Percentiles rank a stretch among this genome's conserved stretches.
phyloP scores from a whole-genome alignment of 1,140 invertebrate species.

The Drosophila quadrilineata region DNA sequence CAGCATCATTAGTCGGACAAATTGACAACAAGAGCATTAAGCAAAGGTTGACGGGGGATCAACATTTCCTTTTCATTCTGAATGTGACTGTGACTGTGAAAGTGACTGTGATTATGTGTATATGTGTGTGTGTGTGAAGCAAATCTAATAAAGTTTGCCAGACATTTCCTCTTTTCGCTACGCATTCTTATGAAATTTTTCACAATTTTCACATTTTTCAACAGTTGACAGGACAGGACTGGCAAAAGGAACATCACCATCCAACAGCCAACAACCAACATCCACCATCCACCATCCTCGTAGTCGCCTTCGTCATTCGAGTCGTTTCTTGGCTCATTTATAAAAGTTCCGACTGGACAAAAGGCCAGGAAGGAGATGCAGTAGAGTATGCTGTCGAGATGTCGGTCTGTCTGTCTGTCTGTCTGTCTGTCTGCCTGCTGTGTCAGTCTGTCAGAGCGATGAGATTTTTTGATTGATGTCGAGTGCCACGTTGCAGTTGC shows the following conservation, averaged over 20 bases:
- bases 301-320: neutral
- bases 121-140: constrained; percentile 42
- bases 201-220: constrained; percentile 61
- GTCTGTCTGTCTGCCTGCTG: constrained; percentile 11
- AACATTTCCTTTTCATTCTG: constrained; percentile 15
- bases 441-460: constrained; percentile 41
- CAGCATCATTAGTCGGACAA: constrained; percentile 67
- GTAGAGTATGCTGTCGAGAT: neutral
- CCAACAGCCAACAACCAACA: too few relatives aligned
- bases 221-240: constrained; percentile 15
- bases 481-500: constrained; percentile 62
- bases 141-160: constrained; percentile 57
- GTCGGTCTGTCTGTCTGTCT: neutral
- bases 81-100: too few relatives aligned
- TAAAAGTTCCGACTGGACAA: constrained; percentile 36
- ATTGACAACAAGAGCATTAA: constrained; percentile 42
- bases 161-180: constrained; percentile 43
- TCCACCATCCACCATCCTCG: too few relatives aligned
- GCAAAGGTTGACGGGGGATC: constrained; percentile 10
- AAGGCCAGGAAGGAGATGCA: neutral
- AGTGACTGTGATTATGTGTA: too few relatives aligned
- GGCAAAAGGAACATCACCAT: constrained; percentile 19
- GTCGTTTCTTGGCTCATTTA: constrained; percentile 41
- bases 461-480: constrained; percentile 72
- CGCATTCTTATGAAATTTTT: constrained; percentile 50